A percentile compares a stretch with the other conserved stretches of the same genome.
Conservation (phyloP, 2,888 invertebrate genomes). For the Agrochola lychnidis region DNA sequence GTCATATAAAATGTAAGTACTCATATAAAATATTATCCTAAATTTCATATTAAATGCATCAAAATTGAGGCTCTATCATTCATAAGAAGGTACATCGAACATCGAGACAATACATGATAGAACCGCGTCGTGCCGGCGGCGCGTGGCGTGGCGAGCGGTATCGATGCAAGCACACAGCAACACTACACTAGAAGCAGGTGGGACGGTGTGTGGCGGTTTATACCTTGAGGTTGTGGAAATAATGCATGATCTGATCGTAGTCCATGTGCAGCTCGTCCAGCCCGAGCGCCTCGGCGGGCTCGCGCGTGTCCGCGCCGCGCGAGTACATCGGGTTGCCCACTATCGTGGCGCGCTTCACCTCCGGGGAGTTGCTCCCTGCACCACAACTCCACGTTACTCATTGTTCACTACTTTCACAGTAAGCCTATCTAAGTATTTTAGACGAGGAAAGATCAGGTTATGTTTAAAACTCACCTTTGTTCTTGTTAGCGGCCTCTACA, state of each 20-base stretch:
- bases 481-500: constrained; percentile 90
- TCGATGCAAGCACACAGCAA: constrained; percentile 86
- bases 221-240: constrained; percentile 99
- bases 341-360: constrained; percentile 96
- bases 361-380: constrained; percentile 87
- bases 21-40: constrained; percentile 88
- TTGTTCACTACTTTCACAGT: background rate
- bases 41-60: constrained; percentile 85
- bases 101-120: constrained; percentile 78
- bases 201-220: constrained; percentile 83
- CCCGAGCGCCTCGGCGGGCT: constrained; percentile 90
- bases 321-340: constrained; percentile 97
- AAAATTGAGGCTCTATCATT: constrained; percentile 87
- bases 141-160: constrained; percentile 62
- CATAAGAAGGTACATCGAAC: constrained; percentile 86
- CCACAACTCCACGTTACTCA: constrained; percentile 12
- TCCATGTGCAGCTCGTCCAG: constrained; percentile 98
- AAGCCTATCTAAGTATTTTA: too few species aligned
- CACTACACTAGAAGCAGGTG: constrained; percentile 88
- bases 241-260: constrained; percentile 99
- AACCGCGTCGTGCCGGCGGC: constrained; percentile 71
- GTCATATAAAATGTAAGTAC: constrained; percentile 85
- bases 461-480: constrained; percentile 80
- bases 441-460: too few species aligned
- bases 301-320: constrained; percentile 84